Percentiles rank a stretch among this genome's conserved stretches.
phyloP scores from a whole-genome alignment of 2,797 vertebrate species.

The Hoplostethus atlanticus region DNA sequence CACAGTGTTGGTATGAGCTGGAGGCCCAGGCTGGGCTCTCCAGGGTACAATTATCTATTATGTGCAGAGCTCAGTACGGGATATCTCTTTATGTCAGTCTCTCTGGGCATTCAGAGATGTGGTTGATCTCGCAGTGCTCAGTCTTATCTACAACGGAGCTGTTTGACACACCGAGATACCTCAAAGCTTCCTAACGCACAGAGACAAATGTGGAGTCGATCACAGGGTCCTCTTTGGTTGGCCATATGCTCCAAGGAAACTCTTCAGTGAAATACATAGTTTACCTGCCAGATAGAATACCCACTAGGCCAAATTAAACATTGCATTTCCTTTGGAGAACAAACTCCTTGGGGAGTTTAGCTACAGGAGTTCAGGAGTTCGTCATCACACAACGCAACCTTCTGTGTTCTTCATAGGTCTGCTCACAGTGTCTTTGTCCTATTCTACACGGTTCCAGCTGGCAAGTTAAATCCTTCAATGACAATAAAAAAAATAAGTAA shows the following conservation, averaged over 20 bases:
- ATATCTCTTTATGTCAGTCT: constrained; percentile 57
- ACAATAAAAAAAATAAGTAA: constrained; percentile 12
- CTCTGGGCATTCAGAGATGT: constrained; percentile 34
- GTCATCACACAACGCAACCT: neutral
- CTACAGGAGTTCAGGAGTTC: neutral
- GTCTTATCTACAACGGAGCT: constrained; percentile 49
- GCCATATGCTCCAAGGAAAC: neutral
- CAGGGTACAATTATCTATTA: constrained; percentile 69
- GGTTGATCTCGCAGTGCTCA: constrained; percentile 35
- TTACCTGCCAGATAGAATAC: neutral
- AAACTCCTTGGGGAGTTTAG: neutral
- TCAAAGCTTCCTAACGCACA: constrained; percentile 8
- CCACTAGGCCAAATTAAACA: constrained; percentile 7
- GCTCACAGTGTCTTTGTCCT: neutral
- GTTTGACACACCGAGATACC: constrained; percentile 21
- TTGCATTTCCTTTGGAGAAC: neutral
- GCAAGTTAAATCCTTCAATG: neutral
- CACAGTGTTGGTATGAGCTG: constrained; percentile 20
- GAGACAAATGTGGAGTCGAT: constrained; percentile 13
- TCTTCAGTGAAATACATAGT: neutral
- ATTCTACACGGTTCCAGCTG: neutral
- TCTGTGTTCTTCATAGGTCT: neutral
- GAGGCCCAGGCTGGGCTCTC: constrained; percentile 41
- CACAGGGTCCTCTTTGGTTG: neutral
- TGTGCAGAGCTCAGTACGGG: constrained; percentile 42